Evolutionary conservation across 2,888 invertebrate genomes (phyloP).

Genomic region (Athalia cordata): DNA sequence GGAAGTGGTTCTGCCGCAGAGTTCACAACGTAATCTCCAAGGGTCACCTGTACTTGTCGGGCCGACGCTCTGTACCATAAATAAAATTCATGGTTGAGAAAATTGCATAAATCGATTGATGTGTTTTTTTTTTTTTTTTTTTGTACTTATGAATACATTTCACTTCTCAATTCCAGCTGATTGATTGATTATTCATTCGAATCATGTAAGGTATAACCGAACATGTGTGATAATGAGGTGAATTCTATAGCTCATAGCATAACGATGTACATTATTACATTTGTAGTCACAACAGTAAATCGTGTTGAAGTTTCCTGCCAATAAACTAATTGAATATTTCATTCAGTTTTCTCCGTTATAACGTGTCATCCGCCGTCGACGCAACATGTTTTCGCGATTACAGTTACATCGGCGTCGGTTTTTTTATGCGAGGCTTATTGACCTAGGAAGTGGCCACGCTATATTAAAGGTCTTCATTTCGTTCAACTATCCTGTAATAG

Average conservation of each 20-base stretch:
- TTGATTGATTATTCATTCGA: too few relatives aligned
- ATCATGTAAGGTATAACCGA: too few relatives aligned
- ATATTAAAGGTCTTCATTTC: conserved; percentile 11
- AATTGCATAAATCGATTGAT: too few relatives aligned
- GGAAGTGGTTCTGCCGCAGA: conserved; percentile 93
- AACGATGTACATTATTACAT: not conserved
- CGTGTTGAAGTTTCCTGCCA: not conserved
- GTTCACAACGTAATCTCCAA: conserved; percentile 95
- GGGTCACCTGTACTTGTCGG: conserved; percentile 92
- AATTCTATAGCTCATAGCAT: too few relatives aligned
- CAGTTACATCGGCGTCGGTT: not conserved
- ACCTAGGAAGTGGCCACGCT: not conserved
- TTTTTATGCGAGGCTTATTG: conserved; percentile 11
- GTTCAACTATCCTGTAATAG: conserved; percentile 19
- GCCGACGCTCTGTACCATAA: conserved; percentile 82
- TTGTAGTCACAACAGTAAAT: not conserved
- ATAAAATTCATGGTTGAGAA: conserved; percentile 4
- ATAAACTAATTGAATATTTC: not conserved
- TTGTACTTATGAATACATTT: too few relatives aligned
- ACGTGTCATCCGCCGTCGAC: not conserved
- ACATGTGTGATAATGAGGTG: too few relatives aligned
- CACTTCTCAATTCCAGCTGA: too few relatives aligned
- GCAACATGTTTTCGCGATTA: conserved; percentile 3
- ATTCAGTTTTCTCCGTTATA: not conserved
- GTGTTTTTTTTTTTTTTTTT: too few relatives aligned